phyloP scores from a whole-genome alignment of 64 coral and sea anemone genomes.

The Porites lutea region DNA sequence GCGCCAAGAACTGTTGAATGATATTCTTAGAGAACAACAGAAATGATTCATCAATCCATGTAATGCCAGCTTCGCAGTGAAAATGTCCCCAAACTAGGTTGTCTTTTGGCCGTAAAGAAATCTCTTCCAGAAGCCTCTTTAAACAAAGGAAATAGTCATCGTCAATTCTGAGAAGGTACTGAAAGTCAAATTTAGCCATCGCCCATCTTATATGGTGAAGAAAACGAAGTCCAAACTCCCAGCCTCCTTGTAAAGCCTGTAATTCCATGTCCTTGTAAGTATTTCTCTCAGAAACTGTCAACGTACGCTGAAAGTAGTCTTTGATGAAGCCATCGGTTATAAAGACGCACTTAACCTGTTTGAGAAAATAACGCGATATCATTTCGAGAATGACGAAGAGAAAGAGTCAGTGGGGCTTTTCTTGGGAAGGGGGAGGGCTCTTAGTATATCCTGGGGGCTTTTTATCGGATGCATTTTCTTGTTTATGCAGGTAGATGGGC shows the following conservation, averaged over 20 bases:
- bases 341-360: too few relatives aligned
- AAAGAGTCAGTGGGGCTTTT: too few relatives aligned
- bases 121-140: slow-evolving; percentile 39
- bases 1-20: neutral
- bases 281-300: neutral
- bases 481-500: too few relatives aligned
- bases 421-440: too few relatives aligned
- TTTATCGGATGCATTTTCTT: too few relatives aligned
- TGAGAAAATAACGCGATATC: too few relatives aligned
- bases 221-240: slow-evolving; percentile 61
- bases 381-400: too few relatives aligned
- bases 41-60: slow-evolving; percentile 48
- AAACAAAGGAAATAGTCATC: slow-evolving; percentile 14
- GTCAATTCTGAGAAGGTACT: neutral
- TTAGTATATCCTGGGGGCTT: too few relatives aligned
- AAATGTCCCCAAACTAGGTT: slow-evolving; percentile 52
- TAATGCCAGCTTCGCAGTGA: slow-evolving; percentile 27
- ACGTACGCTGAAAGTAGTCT: neutral
- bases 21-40: slow-evolving; percentile 54
- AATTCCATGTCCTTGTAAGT: neutral
- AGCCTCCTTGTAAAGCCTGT: slow-evolving; percentile 10
- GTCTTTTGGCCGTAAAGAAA: slow-evolving; percentile 38
- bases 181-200: slow-evolving; percentile 49
- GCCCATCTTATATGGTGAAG: slow-evolving; percentile 65
- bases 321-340: neutral